Conservation (phyloP, 2,888 invertebrate genomes). For the Cheilosia soror region DNA sequence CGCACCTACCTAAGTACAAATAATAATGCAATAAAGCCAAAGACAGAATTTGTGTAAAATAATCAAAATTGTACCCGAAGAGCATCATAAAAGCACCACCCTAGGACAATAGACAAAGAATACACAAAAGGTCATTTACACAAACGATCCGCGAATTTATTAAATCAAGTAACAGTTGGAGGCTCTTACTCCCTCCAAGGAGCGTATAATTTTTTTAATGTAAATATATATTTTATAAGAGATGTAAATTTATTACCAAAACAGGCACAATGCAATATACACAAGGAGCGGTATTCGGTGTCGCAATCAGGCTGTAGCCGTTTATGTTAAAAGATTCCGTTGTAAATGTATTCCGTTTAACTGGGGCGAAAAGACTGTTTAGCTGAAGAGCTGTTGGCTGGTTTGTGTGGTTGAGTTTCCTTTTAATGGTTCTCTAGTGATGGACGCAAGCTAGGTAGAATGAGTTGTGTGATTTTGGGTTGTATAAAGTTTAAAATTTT, state of each 20-base stretch:
- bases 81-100: conserved; percentile 12
- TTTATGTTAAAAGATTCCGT: conserved; percentile 75
- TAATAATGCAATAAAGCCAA: conserved; percentile 23
- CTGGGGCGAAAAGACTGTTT: conserved; percentile 44
- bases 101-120: background rate
- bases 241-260: conserved; percentile 79
- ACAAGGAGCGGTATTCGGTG: conserved; percentile 79
- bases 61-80: conserved; percentile 16
- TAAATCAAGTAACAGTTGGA: conserved; percentile 23
- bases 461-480: background rate
- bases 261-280: conserved; percentile 83
- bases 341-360: conserved; percentile 74
- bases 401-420: background rate
- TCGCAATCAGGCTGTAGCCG: conserved; percentile 76
- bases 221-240: conserved; percentile 4
- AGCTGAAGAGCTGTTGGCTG: background rate
- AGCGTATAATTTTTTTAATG: conserved; percentile 1
- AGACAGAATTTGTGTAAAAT: background rate
- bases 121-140: conserved; percentile 27
- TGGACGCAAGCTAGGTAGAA: background rate
- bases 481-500: background rate
- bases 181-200: background rate
- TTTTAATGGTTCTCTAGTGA: background rate
- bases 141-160: conserved; percentile 39
- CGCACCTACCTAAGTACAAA: conserved; percentile 29